Evolutionary conservation across 2,113 vertebrate genomes (phyloP), one percentile per base, ranked within the genome.

Genomic region (Trichomycterus rosablanca): DNA sequence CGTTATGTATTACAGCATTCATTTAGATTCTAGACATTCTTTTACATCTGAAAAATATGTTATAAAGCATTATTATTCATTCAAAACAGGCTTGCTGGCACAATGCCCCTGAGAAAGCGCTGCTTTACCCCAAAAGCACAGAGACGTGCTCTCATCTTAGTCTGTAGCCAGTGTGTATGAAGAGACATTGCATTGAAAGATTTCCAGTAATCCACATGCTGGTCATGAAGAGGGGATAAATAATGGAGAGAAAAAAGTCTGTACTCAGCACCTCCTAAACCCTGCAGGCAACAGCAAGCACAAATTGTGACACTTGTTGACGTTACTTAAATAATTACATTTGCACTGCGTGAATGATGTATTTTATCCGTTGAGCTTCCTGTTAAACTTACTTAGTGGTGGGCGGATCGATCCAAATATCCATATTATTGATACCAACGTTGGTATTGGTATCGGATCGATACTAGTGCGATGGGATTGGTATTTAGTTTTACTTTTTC

Each of bases 171-270:
- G 6, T 16, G 18, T 19, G 20, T 45, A 43, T 15, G n/a, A 18
- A 46, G 12, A 43, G 44, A 28, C 37, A 56, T 9, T 44, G 24
- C 55, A 45, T 11, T 10, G 14, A 11, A 44, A 30, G 14, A 19
- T 45, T 59, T 34, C 56, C n/a, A 34, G 26, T 8, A 46, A 59
- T 59, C 28, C 56, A 34, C 14, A 34, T 46, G 56, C 42, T 59
- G 28, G 16, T 34, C 56, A 22, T 20, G 42, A 40, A 23, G 12
- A 20, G 12, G 42, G 18, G 8, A 59, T 9, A 34, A 12, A 30
- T 34, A 34, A 46, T n/a, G n/a, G n/a, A n/a, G n/a, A n/a, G 42
- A 12, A 12, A 46, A 45, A 32, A 59, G 24, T 45, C 7, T 32
- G 15, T 11, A 11, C 24, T 7, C 16, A 46, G 14, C 42, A 15